Conservation (phyloP, 2,888 invertebrate species). For the Cabera pusaria region DNA sequence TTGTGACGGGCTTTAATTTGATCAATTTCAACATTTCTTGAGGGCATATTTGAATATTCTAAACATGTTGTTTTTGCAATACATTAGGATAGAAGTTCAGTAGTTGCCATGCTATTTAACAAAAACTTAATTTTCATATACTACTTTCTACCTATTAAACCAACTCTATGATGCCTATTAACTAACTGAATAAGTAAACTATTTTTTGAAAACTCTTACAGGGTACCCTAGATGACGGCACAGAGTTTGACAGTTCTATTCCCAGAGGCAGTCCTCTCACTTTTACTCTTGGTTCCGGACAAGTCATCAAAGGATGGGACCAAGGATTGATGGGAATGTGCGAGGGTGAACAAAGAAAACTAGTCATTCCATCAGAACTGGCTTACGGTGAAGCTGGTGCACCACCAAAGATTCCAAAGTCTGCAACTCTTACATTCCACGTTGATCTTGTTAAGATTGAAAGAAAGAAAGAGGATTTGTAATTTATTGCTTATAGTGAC, state of each 20-base stretch:
- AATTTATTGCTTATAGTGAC: slow-evolving; percentile 35
- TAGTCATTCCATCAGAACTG: slow-evolving; percentile 93
- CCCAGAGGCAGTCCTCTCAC: slow-evolving; percentile 89
- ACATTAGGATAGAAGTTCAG: no score
- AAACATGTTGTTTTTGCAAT: no score
- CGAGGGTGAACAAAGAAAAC: slow-evolving; percentile 92
- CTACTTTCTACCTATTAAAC: no score
- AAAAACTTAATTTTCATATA: no score
- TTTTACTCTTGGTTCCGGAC: slow-evolving; percentile 92
- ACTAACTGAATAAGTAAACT: no score
- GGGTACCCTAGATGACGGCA: slow-evolving; percentile 93
- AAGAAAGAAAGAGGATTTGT: slow-evolving; percentile 83
- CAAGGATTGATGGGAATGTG: slow-evolving; percentile 95
- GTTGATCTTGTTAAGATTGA: slow-evolving; percentile 91
- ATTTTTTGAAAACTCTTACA: no score
- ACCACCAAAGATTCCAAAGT: slow-evolving; percentile 92
- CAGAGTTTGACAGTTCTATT: slow-evolving; percentile 93
- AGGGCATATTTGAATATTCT: no score
- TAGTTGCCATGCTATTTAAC: no score
- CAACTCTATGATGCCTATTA: no score
- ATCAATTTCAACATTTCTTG: no score
- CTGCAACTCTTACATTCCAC: slow-evolving; percentile 91
- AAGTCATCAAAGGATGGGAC: slow-evolving; percentile 96
- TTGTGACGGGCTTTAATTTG: no score
- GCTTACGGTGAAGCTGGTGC: slow-evolving; percentile 93